Evolutionary conservation across 2,113 vertebrate genomes (phyloP).

Genomic region (Datnioides undecimradiatus): DNA sequence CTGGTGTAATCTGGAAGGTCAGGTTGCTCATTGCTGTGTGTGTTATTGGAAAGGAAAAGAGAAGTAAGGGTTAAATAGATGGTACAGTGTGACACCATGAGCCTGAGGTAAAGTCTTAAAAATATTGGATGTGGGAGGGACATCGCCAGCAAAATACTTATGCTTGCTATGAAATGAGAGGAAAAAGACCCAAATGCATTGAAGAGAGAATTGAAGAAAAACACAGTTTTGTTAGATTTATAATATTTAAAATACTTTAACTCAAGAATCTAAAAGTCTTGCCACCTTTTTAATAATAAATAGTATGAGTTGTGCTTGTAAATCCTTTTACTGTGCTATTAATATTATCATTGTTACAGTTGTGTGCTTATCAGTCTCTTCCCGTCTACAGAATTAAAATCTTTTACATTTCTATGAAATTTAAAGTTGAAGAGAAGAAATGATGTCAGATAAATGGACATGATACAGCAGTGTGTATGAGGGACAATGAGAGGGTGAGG

Average conservation of each 20-base stretch:
- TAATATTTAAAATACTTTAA: too few relatives aligned
- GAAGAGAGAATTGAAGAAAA: background rate
- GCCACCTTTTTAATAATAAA: too few relatives aligned
- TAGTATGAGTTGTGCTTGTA: background rate
- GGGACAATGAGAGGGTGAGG: background rate
- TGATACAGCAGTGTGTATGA: background rate
- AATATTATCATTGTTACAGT: too few relatives aligned
- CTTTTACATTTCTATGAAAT: background rate
- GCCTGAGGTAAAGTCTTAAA: background rate
- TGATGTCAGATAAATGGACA: background rate
- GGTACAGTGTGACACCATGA: background rate
- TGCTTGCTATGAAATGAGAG: background rate
- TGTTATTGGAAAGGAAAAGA: background rate
- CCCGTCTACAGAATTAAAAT: background rate
- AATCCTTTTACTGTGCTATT: background rate
- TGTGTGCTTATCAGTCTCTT: background rate
- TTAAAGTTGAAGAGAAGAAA: background rate
- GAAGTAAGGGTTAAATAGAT: conserved; percentile 2
- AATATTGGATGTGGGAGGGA: background rate
- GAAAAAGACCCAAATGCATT: background rate
- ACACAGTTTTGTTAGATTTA: too few relatives aligned
- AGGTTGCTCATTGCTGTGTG: conserved; percentile 92
- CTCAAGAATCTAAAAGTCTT: too few relatives aligned
- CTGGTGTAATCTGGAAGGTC: conserved; percentile 98
- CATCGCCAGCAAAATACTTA: background rate